Conservation (phyloP, 2,888 invertebrate species). For the Agriotes lineatus region DNA sequence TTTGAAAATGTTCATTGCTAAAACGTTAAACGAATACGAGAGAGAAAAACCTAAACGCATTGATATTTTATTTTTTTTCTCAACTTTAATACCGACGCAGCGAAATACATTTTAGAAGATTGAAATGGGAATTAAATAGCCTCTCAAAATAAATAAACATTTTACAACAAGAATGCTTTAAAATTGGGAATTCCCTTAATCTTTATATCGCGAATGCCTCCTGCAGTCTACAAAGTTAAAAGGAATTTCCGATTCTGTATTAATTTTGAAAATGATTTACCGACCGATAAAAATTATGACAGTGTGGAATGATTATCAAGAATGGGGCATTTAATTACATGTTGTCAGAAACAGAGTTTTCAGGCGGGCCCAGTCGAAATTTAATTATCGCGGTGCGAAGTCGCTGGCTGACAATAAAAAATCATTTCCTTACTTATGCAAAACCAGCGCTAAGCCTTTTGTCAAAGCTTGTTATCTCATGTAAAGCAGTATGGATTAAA, state of each 20-base stretch:
- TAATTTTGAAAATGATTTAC: background rate
- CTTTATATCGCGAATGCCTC: too few relatives aligned
- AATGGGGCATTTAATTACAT: constrained; percentile 7
- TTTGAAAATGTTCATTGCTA: too few relatives aligned
- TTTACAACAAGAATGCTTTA: too few relatives aligned
- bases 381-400: constrained; percentile 18
- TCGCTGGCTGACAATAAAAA: constrained; percentile 23
- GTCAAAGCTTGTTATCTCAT: constrained; percentile 29
- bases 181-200: too few relatives aligned
- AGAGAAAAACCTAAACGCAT: too few relatives aligned
- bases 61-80: too few relatives aligned
- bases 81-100: too few relatives aligned
- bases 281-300: constrained; percentile 4
- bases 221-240: too few relatives aligned
- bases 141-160: too few relatives aligned
- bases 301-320: background rate
- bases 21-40: too few relatives aligned
- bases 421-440: constrained; percentile 30
- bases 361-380: constrained; percentile 7
- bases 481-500: constrained; percentile 31
- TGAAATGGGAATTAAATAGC: too few relatives aligned
- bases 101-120: too few relatives aligned
- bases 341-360: constrained; percentile 25
- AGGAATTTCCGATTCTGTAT: background rate
- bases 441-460: constrained; percentile 22